Percentiles rank a stretch among this genome's conserved stretches.
These are phyloP conservation scores for Ramphastos sulfuratus DNA, from an alignment of 2,113 vertebrate genomes.

Conservation along the genomic window DNA sequence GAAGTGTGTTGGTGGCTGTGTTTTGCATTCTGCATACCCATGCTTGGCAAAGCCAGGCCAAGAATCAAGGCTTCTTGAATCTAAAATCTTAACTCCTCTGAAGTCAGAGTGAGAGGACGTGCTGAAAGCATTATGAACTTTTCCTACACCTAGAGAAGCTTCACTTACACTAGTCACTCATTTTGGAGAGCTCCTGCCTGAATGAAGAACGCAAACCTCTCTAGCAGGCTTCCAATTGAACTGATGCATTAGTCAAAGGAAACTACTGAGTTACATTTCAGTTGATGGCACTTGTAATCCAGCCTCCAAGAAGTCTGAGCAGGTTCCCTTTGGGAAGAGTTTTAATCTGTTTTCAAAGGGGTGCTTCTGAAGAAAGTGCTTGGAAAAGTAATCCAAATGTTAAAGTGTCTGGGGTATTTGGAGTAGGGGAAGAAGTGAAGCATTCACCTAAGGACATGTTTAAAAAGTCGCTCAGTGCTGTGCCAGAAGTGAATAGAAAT, in stretches of 20 bases:
- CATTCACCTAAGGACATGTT: constrained; percentile 66
- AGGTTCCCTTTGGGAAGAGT: constrained; percentile 70
- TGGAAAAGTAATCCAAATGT: constrained; percentile 53
- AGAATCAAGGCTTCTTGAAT: constrained; percentile 58
- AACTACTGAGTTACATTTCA: constrained; percentile 64
- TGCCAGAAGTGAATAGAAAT: constrained; percentile 68
- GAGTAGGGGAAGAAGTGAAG: constrained; percentile 71
- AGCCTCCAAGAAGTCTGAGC: constrained; percentile 63
- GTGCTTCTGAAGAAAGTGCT: constrained; percentile 68
- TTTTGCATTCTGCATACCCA: constrained; percentile 46
- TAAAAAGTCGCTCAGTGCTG: constrained; percentile 59
- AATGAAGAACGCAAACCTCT: constrained; percentile 69
- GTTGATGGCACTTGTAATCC: constrained; percentile 74
- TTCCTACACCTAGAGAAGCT: constrained; percentile 74
- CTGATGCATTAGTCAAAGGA: constrained; percentile 57
- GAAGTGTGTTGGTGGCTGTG: constrained; percentile 4
- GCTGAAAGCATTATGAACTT: constrained; percentile 57
- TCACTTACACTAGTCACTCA: constrained; percentile 71
- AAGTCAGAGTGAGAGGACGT: constrained; percentile 56
- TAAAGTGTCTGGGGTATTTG: constrained; percentile 59
- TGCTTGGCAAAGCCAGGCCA: constrained; percentile 41
- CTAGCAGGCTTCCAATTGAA: constrained; percentile 63
- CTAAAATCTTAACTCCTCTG: constrained; percentile 41
- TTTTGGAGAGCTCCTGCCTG: constrained; percentile 73
- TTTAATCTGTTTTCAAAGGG: constrained; percentile 63